These are phyloP conservation scores for Chiloscyllium punctatum DNA, from an alignment of 2,797 vertebrate species.

Conservation along the genomic window DNA sequence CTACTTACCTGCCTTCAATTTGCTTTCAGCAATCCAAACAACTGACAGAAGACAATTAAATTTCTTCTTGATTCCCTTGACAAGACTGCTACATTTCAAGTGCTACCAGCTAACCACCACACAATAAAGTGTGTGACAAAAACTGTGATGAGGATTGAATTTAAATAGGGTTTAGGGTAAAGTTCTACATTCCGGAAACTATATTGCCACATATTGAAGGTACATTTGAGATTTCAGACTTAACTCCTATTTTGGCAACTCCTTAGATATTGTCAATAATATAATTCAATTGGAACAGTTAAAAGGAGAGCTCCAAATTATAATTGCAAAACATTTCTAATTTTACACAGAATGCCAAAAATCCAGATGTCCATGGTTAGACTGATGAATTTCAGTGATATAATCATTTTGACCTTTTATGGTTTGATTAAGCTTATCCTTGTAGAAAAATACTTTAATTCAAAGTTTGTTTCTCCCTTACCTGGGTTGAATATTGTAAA, in stretches of 20 bases:
- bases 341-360: neutral
- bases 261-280: neutral
- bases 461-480: neutral
- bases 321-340: neutral
- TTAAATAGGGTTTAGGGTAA: neutral
- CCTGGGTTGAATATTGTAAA: neutral
- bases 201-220: neutral
- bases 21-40: neutral
- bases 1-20: neutral
- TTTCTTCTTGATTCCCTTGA: conserved; percentile 2
- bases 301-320: neutral
- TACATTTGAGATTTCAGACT: neutral
- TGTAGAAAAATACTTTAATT: neutral
- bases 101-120: neutral
- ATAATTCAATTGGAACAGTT: neutral
- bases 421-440: neutral
- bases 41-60: neutral
- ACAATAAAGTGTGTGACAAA: neutral
- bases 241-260: neutral
- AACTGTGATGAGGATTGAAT: neutral
- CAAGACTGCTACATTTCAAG: conserved; percentile 1
- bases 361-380: neutral
- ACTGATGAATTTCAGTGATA: neutral
- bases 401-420: neutral
- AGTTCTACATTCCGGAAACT: neutral